A percentile compares a stretch with the other conserved stretches of the same genome.
phyloP scores from a whole-genome alignment of 2,113 vertebrate species.

The Natator depressus region DNA sequence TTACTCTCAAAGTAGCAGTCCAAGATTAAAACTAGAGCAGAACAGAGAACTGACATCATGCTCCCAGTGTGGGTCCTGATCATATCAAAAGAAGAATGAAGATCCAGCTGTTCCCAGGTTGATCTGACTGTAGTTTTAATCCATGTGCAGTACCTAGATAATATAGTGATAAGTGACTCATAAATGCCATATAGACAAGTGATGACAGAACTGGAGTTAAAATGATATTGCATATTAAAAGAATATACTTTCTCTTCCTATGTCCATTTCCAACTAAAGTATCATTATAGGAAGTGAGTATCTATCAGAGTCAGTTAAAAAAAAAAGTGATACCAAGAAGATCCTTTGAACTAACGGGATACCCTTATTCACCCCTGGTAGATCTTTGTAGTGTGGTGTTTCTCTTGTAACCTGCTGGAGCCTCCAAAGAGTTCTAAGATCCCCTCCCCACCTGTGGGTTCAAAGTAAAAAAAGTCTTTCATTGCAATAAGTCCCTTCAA shows the following conservation, averaged over 20 bases:
- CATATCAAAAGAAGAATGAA: background rate
- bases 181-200: constrained; percentile 20
- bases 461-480: background rate
- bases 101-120: background rate
- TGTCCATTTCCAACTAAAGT: background rate
- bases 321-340: background rate
- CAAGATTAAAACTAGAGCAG: background rate
- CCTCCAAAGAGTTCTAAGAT: background rate
- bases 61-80: background rate
- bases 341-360: background rate
- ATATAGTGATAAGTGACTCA: background rate
- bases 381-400: background rate
- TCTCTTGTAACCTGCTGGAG: background rate
- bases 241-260: background rate
- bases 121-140: constrained; percentile 9
- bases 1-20: background rate
- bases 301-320: background rate
- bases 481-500: background rate
- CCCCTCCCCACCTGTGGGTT: background rate
- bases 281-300: background rate
- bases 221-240: background rate
- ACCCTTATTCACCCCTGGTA: background rate
- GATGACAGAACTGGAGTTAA: background rate
- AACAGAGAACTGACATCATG: background rate
- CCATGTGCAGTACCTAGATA: background rate